Percentiles rank a stretch among this genome's conserved stretches.
Conservation (phyloP, 1,140 invertebrate genomes). For the Anastrepha ludens region DNA sequence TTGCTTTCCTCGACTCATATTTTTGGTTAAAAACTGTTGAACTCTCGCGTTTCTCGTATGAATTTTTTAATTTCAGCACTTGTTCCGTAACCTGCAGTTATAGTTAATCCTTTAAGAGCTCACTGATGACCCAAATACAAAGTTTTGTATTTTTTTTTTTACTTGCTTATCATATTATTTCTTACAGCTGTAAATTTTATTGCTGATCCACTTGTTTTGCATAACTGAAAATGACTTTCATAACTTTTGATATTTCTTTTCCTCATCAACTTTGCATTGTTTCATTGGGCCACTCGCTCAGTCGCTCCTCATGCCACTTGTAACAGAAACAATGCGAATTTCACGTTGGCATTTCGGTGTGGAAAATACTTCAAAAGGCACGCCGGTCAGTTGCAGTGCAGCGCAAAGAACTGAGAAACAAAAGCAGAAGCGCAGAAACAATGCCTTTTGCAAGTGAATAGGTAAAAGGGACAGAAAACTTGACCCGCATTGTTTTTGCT, state of each 20-base stretch:
- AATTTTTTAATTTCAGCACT: background rate
- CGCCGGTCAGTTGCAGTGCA: conserved; percentile 30
- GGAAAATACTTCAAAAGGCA: background rate
- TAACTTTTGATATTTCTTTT: conserved; percentile 34
- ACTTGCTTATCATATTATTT: background rate
- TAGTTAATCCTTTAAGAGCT: background rate
- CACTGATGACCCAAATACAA: background rate
- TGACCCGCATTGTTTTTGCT: conserved; percentile 8
- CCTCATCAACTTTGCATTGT: background rate
- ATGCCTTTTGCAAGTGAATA: background rate
- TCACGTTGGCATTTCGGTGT: background rate
- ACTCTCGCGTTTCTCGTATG: too few species aligned
- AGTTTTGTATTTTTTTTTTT: background rate
- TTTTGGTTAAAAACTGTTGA: too few species aligned
- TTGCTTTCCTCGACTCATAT: too few species aligned
- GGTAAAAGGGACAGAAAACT: conserved; percentile 20
- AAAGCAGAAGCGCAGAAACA: conserved; percentile 10
- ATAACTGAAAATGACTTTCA: conserved; percentile 16
- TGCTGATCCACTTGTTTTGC: background rate
- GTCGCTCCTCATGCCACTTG: background rate
- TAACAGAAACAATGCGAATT: background rate
- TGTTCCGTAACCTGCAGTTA: background rate
- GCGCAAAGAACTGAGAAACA: background rate
- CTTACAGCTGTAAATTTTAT: background rate
- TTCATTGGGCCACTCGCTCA: background rate